Conservation (phyloP, 2,797 vertebrate genomes). For the Carduelis carduelis region DNA sequence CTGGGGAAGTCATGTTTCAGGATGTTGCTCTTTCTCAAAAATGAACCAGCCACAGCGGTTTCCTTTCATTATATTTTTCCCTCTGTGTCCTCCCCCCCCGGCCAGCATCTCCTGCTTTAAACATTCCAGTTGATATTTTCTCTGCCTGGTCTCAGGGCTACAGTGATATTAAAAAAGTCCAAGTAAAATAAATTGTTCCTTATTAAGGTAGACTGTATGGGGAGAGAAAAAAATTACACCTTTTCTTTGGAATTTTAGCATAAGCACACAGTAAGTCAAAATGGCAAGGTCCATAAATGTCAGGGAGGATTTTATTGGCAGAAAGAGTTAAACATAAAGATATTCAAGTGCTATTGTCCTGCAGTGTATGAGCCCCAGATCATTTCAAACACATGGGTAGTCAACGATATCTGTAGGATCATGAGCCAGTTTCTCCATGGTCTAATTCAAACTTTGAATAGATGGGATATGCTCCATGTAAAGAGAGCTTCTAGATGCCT, state of each 20-base stretch:
- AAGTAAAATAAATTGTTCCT: constrained; percentile 20
- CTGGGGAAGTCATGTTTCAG: not conserved
- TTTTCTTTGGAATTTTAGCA: constrained; percentile 28
- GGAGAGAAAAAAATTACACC: not conserved
- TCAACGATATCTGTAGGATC: not conserved
- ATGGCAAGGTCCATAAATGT: constrained; percentile 30
- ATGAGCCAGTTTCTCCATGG: not conserved
- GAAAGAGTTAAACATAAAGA: constrained; percentile 46
- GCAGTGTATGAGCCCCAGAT: not conserved
- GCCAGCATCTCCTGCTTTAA: not conserved
- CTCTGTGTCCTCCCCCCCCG: not conserved
- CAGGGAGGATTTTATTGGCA: constrained; percentile 10
- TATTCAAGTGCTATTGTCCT: not conserved
- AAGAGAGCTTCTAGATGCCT: not conserved
- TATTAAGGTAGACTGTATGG: not conserved
- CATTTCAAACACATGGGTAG: not conserved
- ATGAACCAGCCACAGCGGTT: not conserved
- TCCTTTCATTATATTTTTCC: not conserved
- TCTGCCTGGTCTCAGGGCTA: constrained; percentile 9
- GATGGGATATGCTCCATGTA: not conserved
- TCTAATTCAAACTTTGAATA: not conserved
- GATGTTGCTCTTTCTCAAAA: not conserved
- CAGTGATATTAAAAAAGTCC: constrained; percentile 36
- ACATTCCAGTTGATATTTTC: constrained; percentile 37
- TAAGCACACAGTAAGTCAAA: constrained; percentile 39